phyloP scores from a whole-genome alignment of 2,888 invertebrate species.

The Gari tellinella region DNA sequence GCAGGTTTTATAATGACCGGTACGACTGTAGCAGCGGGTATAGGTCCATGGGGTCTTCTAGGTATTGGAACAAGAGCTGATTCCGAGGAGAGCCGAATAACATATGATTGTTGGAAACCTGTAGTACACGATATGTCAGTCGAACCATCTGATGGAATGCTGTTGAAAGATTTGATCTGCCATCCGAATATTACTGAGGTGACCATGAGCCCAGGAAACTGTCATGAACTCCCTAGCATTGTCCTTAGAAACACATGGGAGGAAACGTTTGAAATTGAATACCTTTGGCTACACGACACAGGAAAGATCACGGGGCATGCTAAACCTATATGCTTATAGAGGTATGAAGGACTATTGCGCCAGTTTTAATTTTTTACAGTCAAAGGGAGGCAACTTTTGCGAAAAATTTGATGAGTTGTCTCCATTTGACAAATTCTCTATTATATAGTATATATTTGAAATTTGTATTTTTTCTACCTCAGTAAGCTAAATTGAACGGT shows the following conservation, averaged over 20 bases:
- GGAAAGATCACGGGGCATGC: constrained; percentile 19
- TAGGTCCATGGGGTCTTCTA: constrained; percentile 12
- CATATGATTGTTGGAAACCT: constrained; percentile 47
- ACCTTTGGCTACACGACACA: constrained; percentile 6
- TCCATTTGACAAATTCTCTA: too few species aligned
- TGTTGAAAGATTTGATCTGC: constrained; percentile 20
- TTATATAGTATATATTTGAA: too few species aligned
- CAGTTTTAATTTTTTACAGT: too few species aligned
- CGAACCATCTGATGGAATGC: constrained; percentile 32
- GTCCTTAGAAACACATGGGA: constrained; percentile 32
- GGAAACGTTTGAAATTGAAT: constrained; percentile 36
- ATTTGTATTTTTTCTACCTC: too few species aligned
- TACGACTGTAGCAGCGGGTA: constrained; percentile 10
- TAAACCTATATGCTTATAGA: too few species aligned
- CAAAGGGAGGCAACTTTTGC: too few species aligned
- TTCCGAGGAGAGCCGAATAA: background rate
- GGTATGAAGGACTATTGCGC: too few species aligned
- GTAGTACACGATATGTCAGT: constrained; percentile 28
- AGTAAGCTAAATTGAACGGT: too few species aligned
- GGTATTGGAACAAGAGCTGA: constrained; percentile 15
- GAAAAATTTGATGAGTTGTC: too few species aligned
- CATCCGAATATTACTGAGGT: constrained; percentile 28
- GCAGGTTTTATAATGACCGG: too few species aligned
- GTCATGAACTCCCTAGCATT: constrained; percentile 8
- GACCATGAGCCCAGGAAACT: background rate